Conservation (phyloP, 2,888 invertebrate genomes). For the Hirudinaria manillensis region DNA sequence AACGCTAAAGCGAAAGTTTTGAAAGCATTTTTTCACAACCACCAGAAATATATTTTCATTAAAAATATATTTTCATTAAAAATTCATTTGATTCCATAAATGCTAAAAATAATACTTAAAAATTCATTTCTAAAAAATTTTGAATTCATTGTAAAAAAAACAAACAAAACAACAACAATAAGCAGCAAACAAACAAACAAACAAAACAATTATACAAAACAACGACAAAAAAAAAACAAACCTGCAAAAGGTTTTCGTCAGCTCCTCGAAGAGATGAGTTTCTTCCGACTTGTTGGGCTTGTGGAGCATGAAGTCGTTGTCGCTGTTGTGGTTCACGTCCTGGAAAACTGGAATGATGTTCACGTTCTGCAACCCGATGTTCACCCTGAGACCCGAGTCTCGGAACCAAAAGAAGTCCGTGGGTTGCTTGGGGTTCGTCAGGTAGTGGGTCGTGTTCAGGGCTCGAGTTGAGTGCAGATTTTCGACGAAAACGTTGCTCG, state of each 20-base stretch:
- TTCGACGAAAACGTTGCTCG: constrained; percentile 49
- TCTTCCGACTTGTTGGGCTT: constrained; percentile 40
- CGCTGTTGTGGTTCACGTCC: constrained; percentile 46
- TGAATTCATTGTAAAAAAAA: no score
- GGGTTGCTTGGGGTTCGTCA: constrained; percentile 46
- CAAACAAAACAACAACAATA: no score
- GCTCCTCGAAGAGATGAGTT: constrained; percentile 42
- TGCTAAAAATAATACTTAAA: no score
- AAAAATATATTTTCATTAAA: no score
- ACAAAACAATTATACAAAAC: no score
- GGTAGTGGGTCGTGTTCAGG: constrained; percentile 45
- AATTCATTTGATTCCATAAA: no score
- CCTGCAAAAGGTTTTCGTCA: constrained; percentile 48
- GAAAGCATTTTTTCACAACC: no score
- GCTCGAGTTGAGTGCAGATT: constrained; percentile 44
- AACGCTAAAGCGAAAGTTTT: no score
- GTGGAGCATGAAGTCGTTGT: constrained; percentile 40
- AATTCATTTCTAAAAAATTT: no score
- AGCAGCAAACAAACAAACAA: no score
- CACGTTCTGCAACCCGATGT: constrained; percentile 46
- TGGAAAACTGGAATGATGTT: constrained; percentile 49
- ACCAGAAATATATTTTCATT: no score
- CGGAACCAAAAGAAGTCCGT: constrained; percentile 48
- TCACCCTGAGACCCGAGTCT: constrained; percentile 45
- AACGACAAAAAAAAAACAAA: constrained; percentile 32